These are phyloP conservation scores for Ginglymostoma cirratum DNA, from an alignment of 2,113 vertebrate species.

Conservation along the genomic window DNA sequence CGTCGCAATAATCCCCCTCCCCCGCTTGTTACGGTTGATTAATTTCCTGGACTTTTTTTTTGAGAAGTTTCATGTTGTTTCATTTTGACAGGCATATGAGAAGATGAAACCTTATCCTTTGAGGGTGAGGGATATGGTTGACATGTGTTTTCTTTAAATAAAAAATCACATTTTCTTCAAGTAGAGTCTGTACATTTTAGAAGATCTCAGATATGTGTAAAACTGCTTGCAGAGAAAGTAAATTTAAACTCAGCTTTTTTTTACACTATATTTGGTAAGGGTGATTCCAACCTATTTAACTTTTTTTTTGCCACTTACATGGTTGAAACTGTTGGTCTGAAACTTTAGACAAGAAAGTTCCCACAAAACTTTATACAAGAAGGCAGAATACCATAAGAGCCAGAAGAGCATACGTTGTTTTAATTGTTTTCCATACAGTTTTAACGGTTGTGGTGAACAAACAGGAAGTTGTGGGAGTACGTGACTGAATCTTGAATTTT, in stretches of 20 bases:
- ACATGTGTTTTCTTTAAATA: not conserved
- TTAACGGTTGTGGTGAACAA: not conserved
- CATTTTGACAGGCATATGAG: not conserved
- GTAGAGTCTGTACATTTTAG: not conserved
- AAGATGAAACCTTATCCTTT: not conserved
- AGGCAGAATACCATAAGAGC: not conserved
- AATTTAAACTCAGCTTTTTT: not conserved
- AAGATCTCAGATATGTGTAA: not conserved
- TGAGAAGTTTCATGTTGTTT: not conserved
- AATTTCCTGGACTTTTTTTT: not conserved
- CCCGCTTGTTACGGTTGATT: not conserved
- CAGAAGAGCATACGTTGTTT: not conserved
- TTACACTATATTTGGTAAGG: not conserved
- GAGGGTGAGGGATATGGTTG: not conserved
- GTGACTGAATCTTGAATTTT: not conserved
- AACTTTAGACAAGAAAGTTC: not conserved
- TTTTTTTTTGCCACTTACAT: not conserved
- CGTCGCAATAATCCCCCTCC: not conserved
- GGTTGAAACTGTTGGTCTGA: no score
- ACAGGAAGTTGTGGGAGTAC: not conserved
- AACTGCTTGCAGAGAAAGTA: not conserved
- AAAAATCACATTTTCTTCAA: not conserved
- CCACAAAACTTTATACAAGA: not conserved
- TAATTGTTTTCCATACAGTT: not conserved
- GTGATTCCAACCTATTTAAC: not conserved